Evolutionary conservation across 2,888 invertebrate genomes (phyloP).

Genomic region (Chymomyza procnemis): DNA sequence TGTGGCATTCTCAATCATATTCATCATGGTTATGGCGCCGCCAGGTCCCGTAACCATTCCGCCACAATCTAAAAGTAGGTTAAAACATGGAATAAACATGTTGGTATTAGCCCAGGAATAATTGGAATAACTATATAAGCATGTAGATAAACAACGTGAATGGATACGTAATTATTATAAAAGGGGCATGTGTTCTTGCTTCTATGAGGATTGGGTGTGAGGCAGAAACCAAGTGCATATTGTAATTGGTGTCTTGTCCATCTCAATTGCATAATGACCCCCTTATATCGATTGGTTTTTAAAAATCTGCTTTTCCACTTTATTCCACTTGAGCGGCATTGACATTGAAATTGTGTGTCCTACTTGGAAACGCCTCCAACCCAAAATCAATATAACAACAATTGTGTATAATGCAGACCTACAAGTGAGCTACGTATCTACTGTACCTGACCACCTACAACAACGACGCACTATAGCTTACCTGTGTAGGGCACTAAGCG

Average conservation of each 20-base stretch:
- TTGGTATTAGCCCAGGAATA: too few relatives aligned
- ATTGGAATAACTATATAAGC: too few relatives aligned
- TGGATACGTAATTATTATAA: not conserved
- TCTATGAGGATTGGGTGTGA: not conserved
- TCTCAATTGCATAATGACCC: not conserved
- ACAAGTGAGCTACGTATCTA: conserved; percentile 45
- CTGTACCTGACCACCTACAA: not conserved
- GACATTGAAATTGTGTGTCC: conserved; percentile 58
- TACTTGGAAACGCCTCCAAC: not conserved
- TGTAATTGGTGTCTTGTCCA: not conserved
- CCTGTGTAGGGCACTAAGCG: conserved; percentile 76
- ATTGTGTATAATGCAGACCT: conserved; percentile 51
- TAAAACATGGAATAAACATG: too few relatives aligned
- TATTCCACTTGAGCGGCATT: conserved; percentile 48
- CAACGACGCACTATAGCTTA: conserved; percentile 39
- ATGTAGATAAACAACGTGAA: not conserved
- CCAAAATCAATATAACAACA: conserved; percentile 58
- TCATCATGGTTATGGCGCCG: conserved; percentile 87
- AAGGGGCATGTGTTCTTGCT: not conserved
- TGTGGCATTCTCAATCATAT: conserved; percentile 82
- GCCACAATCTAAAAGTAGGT: conserved; percentile 81
- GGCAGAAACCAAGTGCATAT: not conserved
- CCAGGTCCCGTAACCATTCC: conserved; percentile 85
- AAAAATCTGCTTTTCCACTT: conserved; percentile 23
- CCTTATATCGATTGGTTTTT: conserved; percentile 53